Evolutionary conservation across 2,113 vertebrate genomes (phyloP).

Genomic region (Neodon shergylaensis): DNA sequence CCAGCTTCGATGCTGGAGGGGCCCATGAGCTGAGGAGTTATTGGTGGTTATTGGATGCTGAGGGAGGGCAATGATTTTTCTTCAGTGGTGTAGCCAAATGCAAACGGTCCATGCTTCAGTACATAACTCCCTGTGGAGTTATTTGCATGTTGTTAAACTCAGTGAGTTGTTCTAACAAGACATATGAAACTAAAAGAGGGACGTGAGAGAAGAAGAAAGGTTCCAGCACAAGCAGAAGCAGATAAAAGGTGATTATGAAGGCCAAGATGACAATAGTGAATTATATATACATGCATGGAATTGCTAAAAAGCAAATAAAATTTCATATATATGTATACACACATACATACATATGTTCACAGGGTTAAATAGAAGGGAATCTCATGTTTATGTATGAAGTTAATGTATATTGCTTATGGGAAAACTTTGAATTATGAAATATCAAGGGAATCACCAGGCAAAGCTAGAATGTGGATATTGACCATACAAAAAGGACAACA

Average conservation of each 20-base stretch:
- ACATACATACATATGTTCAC: background rate
- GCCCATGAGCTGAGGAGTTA: background rate
- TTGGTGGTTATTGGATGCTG: background rate
- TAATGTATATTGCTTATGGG: background rate
- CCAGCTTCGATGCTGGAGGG: background rate
- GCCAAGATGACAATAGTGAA: background rate
- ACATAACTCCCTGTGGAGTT: background rate
- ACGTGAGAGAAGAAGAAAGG: no score
- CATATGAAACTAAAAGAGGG: background rate
- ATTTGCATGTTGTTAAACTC: background rate
- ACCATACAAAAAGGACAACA: background rate
- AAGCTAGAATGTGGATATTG: background rate
- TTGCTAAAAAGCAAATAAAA: background rate
- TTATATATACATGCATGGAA: no score
- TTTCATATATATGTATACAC: background rate
- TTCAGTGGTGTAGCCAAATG: background rate
- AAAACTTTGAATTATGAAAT: background rate
- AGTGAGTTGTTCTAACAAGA: background rate
- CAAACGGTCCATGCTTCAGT: background rate
- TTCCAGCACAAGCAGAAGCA: background rate
- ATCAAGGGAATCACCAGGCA: background rate
- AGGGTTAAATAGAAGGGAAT: constrained; percentile 6
- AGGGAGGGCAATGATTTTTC: background rate
- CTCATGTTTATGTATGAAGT: background rate
- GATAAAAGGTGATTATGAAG: background rate